A percentile compares a stretch with the other conserved stretches of the same genome.
phyloP scores from a whole-genome alignment of 53 echinoderm and acorn worm genomes.

The Paracentrotus lividus region DNA sequence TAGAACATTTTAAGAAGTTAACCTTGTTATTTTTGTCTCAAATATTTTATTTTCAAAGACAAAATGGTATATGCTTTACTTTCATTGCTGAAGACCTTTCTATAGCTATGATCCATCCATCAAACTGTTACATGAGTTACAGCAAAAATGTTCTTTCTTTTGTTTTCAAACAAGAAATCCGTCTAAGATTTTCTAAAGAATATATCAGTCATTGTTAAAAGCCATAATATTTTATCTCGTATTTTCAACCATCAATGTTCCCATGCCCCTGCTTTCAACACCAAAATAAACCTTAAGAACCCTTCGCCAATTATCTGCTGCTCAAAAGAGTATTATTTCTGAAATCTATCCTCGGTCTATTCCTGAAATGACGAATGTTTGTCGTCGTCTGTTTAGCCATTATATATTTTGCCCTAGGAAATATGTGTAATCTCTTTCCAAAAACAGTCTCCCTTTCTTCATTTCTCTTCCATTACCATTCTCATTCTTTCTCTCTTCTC shows the following conservation, averaged over 20 bases:
- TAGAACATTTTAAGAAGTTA: too few relatives aligned
- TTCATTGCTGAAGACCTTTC: too few relatives aligned
- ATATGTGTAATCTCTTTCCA: neutral
- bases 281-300: neutral
- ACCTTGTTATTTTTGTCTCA: too few relatives aligned
- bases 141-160: neutral
- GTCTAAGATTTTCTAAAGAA: neutral
- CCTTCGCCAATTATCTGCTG: constrained; percentile 5
- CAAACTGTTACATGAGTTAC: too few relatives aligned
- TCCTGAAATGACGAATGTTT: neutral
- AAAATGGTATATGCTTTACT: too few relatives aligned
- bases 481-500: neutral
- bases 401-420: neutral
- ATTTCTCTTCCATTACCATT: neutral
- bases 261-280: neutral
- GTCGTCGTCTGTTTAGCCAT: neutral
- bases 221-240: neutral
- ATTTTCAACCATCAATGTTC: neutral
- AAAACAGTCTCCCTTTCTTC: neutral
- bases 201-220: neutral
- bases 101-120: too few relatives aligned
- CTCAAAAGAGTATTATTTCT: constrained; percentile 43
- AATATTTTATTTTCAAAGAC: too few relatives aligned
- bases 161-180: neutral
- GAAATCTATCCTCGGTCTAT: neutral